Conservation (phyloP, 1,140 invertebrate genomes). For the Telenomus remus region DNA sequence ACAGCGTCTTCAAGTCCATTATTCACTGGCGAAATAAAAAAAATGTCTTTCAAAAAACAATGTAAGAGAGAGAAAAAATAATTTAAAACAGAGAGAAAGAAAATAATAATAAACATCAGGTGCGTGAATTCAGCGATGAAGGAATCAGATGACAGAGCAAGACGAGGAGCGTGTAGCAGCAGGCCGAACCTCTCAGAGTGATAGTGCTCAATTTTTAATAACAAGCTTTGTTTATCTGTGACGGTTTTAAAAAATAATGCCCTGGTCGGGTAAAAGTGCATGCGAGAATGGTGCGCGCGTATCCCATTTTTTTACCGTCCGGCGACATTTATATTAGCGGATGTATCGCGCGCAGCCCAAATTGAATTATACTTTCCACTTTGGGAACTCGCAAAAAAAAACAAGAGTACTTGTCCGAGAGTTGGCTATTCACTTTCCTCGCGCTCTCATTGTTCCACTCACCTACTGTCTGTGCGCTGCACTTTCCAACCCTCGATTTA, state of each 20-base stretch:
- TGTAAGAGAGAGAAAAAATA: background rate
- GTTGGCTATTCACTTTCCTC: slow-evolving; percentile 41
- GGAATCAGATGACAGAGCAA: no score
- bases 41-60: background rate
- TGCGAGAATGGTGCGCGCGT: background rate
- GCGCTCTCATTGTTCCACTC: slow-evolving; percentile 46
- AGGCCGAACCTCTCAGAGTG: no score
- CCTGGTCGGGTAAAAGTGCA: no score
- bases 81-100: background rate
- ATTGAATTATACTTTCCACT: slow-evolving; percentile 49
- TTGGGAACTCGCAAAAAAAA: slow-evolving; percentile 11
- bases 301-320: background rate
- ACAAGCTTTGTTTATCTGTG: background rate
- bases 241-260: no score
- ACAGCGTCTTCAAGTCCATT: slow-evolving; percentile 19
- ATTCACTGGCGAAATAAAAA: slow-evolving; percentile 9
- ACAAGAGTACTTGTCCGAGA: slow-evolving; percentile 33
- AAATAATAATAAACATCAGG: no score
- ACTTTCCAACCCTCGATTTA: slow-evolving; percentile 39
- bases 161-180: no score
- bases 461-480: slow-evolving; percentile 28
- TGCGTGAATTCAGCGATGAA: no score
- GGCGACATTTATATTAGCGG: slow-evolving; percentile 35
- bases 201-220: slow-evolving; percentile 15
- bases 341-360: slow-evolving; percentile 35